Base-by-base conservation (phyloP, 2,113 vertebrate species). In the Chamaetylas fuelleborni region DNA sequence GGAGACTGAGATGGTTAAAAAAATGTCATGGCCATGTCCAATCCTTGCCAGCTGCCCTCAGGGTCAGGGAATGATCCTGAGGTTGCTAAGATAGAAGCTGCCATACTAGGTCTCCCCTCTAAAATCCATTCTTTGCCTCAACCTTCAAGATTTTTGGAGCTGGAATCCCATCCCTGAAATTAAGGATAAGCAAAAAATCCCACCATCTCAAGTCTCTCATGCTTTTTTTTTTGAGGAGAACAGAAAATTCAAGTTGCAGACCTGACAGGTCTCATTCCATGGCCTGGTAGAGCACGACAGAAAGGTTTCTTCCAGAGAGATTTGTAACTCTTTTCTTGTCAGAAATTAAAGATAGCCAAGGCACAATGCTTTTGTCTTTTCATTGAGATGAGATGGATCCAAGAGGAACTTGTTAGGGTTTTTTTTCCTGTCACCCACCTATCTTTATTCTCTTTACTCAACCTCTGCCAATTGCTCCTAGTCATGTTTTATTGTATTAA, bases 381-480 rank as follows among this genome's bases (percentile, higher is more conserved):
- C 65, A 38, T 8, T 74, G 67, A 83, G 33, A 69, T 58, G 28
- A 81, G 42, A 43, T 15, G 15, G 45, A 42, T 62, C 42, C 33
- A 86, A 78, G 23, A 83, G 19, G 19, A 79, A 29, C 38, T 65
- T 74, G 14, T 34, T 45, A 73, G 43, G 33, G 79, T 20, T 19
- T 43, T 47, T n/a, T n/a, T 81, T 64, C n/a, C 18, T 87, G 51
- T 78, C 73, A 47, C n/a, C 6, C 43, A 74, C 22, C 19, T 92
- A 50, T 33, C 66, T 82, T 90, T 81, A 57, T 47, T 58, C 7
- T 62, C 56, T 86, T 61, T 81, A 78, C 24, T 92, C 86, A 91
- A 34, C 5, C 19, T 86, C 47, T 84, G 72, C 42, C 72, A 83
- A 36, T 56, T 72, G 51, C 51, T 89, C 23, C 81, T 64, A 57